phyloP scores from a whole-genome alignment of 1,140 invertebrate species.

The Pectinophora gossypiella region DNA sequence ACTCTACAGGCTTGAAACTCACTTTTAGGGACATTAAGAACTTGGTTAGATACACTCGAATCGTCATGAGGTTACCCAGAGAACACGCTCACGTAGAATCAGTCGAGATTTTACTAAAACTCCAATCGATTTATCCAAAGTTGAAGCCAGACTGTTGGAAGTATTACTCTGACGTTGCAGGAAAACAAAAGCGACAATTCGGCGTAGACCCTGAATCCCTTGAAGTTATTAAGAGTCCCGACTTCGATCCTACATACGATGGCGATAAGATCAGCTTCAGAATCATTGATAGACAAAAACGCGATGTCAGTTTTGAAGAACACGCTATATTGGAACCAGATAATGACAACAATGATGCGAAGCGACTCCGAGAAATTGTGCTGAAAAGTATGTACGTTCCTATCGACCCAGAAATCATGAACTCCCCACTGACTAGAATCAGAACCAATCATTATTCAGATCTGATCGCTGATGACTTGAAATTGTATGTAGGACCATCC shows the following conservation, averaged over 20 bases:
- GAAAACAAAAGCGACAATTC: constrained; percentile 58
- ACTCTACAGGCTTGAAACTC: constrained; percentile 50
- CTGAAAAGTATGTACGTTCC: constrained; percentile 45
- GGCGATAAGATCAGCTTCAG: constrained; percentile 42
- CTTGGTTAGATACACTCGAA: constrained; percentile 53
- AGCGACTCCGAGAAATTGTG: constrained; percentile 31
- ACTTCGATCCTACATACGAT: constrained; percentile 46
- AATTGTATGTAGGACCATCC: constrained; percentile 52
- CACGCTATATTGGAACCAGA: constrained; percentile 11
- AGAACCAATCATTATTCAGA: constrained; percentile 54
- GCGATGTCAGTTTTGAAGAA: constrained; percentile 39
- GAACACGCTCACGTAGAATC: constrained; percentile 49
- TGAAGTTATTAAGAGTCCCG: constrained; percentile 45
- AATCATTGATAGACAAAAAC: constrained; percentile 56
- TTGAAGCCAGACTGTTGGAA: constrained; percentile 60
- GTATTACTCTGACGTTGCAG: constrained; percentile 55
- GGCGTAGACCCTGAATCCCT: constrained; percentile 57
- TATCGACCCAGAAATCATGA: constrained; percentile 37
- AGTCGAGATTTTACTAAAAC: constrained; percentile 35
- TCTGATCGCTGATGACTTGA: constrained; percentile 53
- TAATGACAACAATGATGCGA: constrained; percentile 24
- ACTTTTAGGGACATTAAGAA: constrained; percentile 46
- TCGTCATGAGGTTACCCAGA: constrained; percentile 50
- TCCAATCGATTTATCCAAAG: constrained; percentile 40
- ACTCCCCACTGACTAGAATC: constrained; percentile 36